Evolutionary conservation across 2,113 vertebrate species (phyloP).

Genomic region (Boleophthalmus pectinirostris): DNA sequence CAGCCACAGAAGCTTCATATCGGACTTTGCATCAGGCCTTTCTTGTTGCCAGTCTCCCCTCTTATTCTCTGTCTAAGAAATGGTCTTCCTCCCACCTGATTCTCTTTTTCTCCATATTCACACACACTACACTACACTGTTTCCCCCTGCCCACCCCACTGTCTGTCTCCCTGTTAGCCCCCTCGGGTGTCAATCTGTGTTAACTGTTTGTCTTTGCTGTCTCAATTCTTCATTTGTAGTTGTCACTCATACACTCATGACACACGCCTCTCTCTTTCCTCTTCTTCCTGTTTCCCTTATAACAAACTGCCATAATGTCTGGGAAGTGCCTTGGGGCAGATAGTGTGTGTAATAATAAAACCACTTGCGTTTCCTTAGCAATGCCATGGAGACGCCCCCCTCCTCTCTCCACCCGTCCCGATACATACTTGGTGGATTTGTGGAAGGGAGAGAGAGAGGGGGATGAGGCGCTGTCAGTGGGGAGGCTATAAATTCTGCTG

Average conservation of each 20-base stretch:
- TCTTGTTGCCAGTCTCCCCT: background rate
- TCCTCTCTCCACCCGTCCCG: background rate
- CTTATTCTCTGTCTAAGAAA: background rate
- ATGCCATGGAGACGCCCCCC: slow-evolving; percentile 46
- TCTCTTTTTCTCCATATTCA: slow-evolving; percentile 33
- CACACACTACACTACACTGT: too few relatives aligned
- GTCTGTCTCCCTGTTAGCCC: slow-evolving; percentile 25
- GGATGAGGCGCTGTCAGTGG: slow-evolving; percentile 31
- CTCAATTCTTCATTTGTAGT: slow-evolving; percentile 33
- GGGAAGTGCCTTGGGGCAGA: slow-evolving; percentile 45
- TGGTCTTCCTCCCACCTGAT: slow-evolving; percentile 47
- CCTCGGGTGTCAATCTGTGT: slow-evolving; percentile 39
- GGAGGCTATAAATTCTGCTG: slow-evolving; percentile 60
- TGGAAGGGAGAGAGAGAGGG: slow-evolving; percentile 2
- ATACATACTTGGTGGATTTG: slow-evolving; percentile 40
- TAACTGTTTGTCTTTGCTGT: slow-evolving; percentile 42
- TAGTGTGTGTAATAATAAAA: slow-evolving; percentile 62
- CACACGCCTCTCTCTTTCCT: slow-evolving; percentile 18
- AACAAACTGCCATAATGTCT: slow-evolving; percentile 46
- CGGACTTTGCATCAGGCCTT: background rate
- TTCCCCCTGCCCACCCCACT: slow-evolving; percentile 15
- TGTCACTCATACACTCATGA: slow-evolving; percentile 34
- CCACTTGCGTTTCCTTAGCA: slow-evolving; percentile 56
- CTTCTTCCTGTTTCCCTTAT: slow-evolving; percentile 7
- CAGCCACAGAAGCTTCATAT: background rate